These are phyloP conservation scores for Sylvia atricapilla DNA, from an alignment of 2,113 vertebrate species.

Conservation along the genomic window DNA sequence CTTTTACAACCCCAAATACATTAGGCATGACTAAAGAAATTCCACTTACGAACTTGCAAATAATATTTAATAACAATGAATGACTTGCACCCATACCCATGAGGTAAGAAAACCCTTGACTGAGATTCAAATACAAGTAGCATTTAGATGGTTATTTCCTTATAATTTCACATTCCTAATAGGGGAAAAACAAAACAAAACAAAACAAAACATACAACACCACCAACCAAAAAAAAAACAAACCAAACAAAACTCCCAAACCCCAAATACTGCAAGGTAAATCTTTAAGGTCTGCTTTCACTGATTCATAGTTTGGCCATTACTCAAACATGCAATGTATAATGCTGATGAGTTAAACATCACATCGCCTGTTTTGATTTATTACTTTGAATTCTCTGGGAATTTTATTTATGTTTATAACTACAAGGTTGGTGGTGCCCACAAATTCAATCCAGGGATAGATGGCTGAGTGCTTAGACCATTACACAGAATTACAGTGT, in stretches of 20 bases:
- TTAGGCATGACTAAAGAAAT: not conserved
- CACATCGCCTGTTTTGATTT: constrained; percentile 2
- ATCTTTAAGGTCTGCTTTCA: not conserved
- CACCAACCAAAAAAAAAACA: not conserved
- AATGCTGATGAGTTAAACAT: constrained; percentile 20
- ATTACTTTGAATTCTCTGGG: not conserved
- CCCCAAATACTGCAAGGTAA: not conserved
- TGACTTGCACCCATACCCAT: not conserved
- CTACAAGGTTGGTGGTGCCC: not conserved
- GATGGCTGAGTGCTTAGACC: not conserved
- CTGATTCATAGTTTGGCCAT: not conserved
- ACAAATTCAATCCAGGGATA: not conserved
- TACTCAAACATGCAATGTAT: not conserved
- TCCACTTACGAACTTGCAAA: not conserved
- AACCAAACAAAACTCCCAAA: not conserved
- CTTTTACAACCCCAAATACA: not conserved
- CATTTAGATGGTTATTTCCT: not conserved
- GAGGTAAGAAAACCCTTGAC: not conserved
- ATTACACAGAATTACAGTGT: not conserved
- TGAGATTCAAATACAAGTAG: not conserved
- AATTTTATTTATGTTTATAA: constrained; percentile 31
- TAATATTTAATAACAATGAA: not conserved
- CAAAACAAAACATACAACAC: no score
- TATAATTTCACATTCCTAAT: not conserved
- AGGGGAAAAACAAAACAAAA: not conserved